These are phyloP conservation scores for Dryobota labecula DNA, from an alignment of 2,888 invertebrate genomes.

Conservation along the genomic window DNA sequence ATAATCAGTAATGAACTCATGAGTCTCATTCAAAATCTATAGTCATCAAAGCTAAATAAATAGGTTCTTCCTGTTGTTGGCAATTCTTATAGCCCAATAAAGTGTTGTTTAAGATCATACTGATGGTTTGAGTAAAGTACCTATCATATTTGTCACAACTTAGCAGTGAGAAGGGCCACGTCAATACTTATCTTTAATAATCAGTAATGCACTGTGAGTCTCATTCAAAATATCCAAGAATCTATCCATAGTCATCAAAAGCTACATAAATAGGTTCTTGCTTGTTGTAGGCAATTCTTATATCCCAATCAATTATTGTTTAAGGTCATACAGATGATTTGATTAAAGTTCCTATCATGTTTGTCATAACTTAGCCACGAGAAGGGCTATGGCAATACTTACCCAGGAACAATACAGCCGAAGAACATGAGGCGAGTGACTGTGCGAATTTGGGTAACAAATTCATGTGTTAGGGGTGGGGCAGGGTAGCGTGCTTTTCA, in stretches of 20 bases:
- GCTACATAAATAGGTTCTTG: conserved; percentile 8
- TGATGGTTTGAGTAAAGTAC: neutral
- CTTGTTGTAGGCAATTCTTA: neutral
- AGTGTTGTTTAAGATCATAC: neutral
- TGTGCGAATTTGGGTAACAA: too few species aligned
- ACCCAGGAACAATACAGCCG: too few species aligned
- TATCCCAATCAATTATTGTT: neutral
- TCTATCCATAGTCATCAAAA: neutral
- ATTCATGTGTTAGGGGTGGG: too few species aligned
- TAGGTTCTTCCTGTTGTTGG: neutral
- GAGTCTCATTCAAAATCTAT: neutral
- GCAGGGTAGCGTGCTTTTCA: too few species aligned
- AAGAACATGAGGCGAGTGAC: too few species aligned
- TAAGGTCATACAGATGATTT: neutral
- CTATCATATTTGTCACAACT: neutral
- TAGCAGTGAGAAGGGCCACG: neutral
- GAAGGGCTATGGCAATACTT: neutral
- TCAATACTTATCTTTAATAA: neutral
- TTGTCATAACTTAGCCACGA: neutral
- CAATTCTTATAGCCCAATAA: neutral
- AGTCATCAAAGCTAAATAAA: neutral
- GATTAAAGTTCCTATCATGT: neutral
- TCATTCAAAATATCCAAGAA: neutral
- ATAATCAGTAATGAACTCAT: neutral
- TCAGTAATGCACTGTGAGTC: too few species aligned